These are phyloP conservation scores for Apis cerana DNA, from an alignment of 1,140 invertebrate species.

Conservation along the genomic window DNA sequence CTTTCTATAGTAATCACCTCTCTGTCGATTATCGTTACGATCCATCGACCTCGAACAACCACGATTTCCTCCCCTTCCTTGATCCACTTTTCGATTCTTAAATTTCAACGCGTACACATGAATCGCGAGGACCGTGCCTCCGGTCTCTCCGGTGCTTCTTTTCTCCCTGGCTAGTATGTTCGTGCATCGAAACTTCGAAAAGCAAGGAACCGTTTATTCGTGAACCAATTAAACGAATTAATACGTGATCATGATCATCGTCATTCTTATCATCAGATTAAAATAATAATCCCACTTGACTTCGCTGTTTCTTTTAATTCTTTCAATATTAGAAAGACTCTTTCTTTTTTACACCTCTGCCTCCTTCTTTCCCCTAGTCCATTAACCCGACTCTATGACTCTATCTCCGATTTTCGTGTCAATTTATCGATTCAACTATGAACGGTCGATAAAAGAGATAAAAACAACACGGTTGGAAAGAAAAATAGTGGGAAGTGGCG, in stretches of 20 bases:
- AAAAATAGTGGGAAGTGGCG: conserved; percentile 5
- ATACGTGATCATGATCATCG: not conserved
- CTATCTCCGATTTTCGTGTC: not conserved
- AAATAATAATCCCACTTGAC: not conserved
- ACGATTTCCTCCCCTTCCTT: not conserved
- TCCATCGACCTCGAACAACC: conserved; percentile 31
- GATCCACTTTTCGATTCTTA: not conserved
- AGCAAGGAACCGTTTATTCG: not conserved
- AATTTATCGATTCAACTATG: conserved; percentile 10
- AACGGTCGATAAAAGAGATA: not conserved
- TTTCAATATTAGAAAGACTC: not conserved
- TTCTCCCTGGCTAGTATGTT: not conserved
- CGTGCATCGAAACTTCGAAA: conserved; percentile 6
- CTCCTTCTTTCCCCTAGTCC: not conserved
- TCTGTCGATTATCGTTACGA: conserved; percentile 1
- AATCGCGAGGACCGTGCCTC: not conserved
- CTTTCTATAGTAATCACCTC: not conserved
- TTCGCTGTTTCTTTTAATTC: not conserved
- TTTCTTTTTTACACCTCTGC: not conserved
- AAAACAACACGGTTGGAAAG: not conserved
- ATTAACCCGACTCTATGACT: not conserved
- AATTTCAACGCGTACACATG: not conserved
- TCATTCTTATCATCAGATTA: not conserved
- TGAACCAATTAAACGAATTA: conserved; percentile 24
- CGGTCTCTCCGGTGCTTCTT: not conserved